Evolutionary conservation across 2,888 invertebrate genomes (phyloP), one percentile per base, ranked within the genome.

Genomic region (Heliconius sara): DNA sequence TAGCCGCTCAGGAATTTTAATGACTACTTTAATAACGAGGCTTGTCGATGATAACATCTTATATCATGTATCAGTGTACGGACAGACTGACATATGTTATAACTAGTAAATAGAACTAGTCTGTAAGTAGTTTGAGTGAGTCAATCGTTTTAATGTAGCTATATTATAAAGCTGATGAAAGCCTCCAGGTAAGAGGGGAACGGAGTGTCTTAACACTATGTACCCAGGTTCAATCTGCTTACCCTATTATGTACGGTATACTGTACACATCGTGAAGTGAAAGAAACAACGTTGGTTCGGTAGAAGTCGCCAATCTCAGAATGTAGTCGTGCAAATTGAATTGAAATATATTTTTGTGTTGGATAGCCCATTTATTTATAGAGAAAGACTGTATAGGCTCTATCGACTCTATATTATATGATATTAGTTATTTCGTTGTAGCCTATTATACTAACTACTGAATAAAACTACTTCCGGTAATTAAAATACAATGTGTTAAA

Each of bases 11-110:
- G 72, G 57, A 34, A 73, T 34, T 34, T 73, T 73, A 73, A 73
- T 73, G 72, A 13, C 22, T n/a, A 73, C 13, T 73, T 73, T 73
- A 73, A 73, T 73, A 60, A 60, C 57, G 57, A 57, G 34, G 27
- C 72, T 4, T 72, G 72, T 73, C 57, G 60, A 22, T 34, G 72
- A 73, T 73, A 73, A 30, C 22, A 73, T 73, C 57, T 73, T 22
- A 57, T 71, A 27, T 52, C 71, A 27, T 34, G 16, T 34, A n/a
- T 1, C 72, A 34, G 57, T 22, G 60, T 60, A 43, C 43, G 9
- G 47, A 73, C 72, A 57, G 52, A 52, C 57, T 72, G 57, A 57
- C 57, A 52, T 22, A 16, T 13, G 47, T 43, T 43, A 47, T 43
- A 25, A 47, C 39, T 39, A 39, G 9, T 39, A 1, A 39, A 19